phyloP scores from a whole-genome alignment of 1,140 invertebrate genomes.

The Acyrthosiphon pisum region DNA sequence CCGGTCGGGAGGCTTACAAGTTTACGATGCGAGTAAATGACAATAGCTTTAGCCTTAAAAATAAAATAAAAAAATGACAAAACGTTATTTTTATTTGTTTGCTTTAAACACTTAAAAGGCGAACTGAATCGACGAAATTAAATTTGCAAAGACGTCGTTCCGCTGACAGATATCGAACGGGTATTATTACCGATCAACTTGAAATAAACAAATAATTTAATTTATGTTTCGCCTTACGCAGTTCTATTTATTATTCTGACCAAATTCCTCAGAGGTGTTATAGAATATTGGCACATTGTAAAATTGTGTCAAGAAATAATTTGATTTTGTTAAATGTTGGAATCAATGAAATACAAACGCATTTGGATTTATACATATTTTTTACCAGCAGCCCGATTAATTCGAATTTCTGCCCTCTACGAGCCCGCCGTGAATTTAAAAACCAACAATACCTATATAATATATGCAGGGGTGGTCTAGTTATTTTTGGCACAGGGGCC shows the following conservation, averaged over 20 bases:
- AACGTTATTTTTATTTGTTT: conserved; percentile 23
- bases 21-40: conserved; percentile 41
- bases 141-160: neutral
- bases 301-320: neutral
- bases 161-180: neutral
- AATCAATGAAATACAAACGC: neutral
- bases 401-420: no score
- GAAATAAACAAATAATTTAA: neutral
- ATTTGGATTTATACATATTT: neutral
- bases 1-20: conserved; percentile 32
- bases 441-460: neutral
- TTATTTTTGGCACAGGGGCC: no score
- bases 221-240: neutral
- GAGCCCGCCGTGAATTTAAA: neutral
- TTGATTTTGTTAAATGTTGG: neutral
- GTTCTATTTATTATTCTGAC: neutral
- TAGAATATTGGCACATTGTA: neutral
- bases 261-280: neutral
- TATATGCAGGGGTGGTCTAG: no score
- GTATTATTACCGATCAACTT: neutral
- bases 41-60: conserved; percentile 32
- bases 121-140: neutral
- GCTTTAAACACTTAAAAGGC: conserved; percentile 3
- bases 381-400: neutral
- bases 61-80: neutral